A percentile compares a stretch with the other conserved stretches of the same genome.
phyloP scores from a whole-genome alignment of 2,113 vertebrate species.

The Ceratotherium simum region DNA sequence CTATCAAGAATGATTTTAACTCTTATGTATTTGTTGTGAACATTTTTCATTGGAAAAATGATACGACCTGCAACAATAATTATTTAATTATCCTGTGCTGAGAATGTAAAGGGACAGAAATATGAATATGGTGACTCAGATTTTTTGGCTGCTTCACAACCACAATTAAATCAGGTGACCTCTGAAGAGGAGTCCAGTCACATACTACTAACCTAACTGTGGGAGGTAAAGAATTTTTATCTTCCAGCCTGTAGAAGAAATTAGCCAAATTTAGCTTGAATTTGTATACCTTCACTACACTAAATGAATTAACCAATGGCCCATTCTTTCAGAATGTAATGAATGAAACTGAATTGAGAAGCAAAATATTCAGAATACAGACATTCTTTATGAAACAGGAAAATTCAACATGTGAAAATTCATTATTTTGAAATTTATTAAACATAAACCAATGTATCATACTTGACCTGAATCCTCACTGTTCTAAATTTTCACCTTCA shows the following conservation, averaged over 20 bases:
- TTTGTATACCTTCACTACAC: neutral
- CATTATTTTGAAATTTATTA: neutral
- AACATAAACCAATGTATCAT: neutral
- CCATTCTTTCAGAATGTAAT: constrained; percentile 1
- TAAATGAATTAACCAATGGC: neutral
- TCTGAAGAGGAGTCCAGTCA: neutral
- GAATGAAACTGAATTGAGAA: neutral
- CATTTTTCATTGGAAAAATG: neutral
- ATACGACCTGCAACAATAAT: neutral
- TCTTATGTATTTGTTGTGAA: neutral
- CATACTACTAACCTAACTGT: neutral
- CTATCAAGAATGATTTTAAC: constrained; percentile 45
- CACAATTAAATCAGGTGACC: neutral
- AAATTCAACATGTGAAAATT: neutral
- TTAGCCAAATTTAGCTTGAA: neutral
- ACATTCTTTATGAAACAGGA: neutral
- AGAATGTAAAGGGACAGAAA: neutral
- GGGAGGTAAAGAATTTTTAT: neutral
- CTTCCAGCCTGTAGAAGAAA: neutral
- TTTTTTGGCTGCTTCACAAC: neutral
- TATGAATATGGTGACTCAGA: accelerated
- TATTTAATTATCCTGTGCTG: neutral
- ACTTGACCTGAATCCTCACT: neutral
- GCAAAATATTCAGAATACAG: neutral
- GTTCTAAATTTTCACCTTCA: neutral